Evolutionary conservation across 2,113 vertebrate genomes (phyloP).

Genomic region (Pseudonaja textilis): DNA sequence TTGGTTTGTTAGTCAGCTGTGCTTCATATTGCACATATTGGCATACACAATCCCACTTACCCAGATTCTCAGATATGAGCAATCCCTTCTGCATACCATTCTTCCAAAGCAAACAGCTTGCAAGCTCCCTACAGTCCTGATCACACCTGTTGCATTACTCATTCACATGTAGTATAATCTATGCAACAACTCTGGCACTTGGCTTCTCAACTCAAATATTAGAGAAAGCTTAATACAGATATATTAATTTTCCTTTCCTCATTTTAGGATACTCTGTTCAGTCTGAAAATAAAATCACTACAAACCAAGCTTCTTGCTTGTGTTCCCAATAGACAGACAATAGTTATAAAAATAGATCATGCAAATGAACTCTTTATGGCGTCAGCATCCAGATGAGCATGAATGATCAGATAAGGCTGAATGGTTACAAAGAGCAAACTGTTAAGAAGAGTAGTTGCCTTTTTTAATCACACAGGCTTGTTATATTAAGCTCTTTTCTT

Average conservation of each 20-base stretch:
- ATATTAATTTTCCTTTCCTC: conserved; percentile 18
- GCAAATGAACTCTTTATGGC: conserved; percentile 79
- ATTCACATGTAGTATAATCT: neutral
- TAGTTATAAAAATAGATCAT: conserved; percentile 87
- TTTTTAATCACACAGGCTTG: conserved; percentile 60
- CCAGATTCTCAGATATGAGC: neutral
- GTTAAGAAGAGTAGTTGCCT: conserved; percentile 71
- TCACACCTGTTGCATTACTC: neutral
- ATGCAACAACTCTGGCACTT: neutral
- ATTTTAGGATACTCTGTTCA: conserved; percentile 66
- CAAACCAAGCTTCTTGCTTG: conserved; percentile 78
- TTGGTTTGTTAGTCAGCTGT: neutral
- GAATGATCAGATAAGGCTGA: conserved; percentile 80
- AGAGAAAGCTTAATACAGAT: conserved; percentile 28
- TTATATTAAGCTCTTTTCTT: conserved; percentile 66
- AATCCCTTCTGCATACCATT: neutral
- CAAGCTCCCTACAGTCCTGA: neutral
- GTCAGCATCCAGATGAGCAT: conserved; percentile 84
- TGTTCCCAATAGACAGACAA: conserved; percentile 96
- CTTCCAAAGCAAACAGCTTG: neutral
- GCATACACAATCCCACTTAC: neutral
- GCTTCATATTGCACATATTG: neutral
- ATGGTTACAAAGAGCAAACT: conserved; percentile 77
- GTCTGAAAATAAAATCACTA: conserved; percentile 80
- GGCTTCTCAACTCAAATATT: conserved; percentile 19